Evolutionary conservation across 2,113 vertebrate species (phyloP).

Genomic region (Rhinolophus ferrumequinum): DNA sequence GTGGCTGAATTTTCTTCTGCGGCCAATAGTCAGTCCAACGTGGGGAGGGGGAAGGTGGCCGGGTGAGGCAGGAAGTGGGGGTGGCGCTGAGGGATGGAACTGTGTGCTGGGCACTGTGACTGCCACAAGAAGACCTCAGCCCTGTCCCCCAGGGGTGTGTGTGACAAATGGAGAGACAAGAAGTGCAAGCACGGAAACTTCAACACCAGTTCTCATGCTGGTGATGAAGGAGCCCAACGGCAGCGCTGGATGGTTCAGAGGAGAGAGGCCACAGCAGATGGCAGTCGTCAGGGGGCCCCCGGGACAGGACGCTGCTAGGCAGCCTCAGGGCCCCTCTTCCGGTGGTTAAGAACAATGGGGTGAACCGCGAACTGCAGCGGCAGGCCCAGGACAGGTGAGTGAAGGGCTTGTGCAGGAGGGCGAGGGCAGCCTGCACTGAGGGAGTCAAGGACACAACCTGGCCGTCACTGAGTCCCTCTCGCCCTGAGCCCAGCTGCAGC

Average conservation of each 20-base stretch:
- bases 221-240: fast-evolving
- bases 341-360: neutral
- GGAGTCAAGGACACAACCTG: fast-evolving
- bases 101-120: neutral
- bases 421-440: neutral
- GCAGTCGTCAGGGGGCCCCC: neutral
- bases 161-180: neutral
- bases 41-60: too few species aligned
- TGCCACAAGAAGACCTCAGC: neutral
- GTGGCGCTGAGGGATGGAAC: too few species aligned
- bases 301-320: neutral
- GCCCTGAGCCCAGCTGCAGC: fast-evolving
- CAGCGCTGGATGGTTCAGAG: neutral
- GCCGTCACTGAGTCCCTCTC: neutral
- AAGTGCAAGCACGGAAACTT: neutral
- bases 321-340: slow-evolving; percentile 48
- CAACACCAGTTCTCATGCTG: neutral
- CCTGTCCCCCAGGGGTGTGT: fast-evolving
- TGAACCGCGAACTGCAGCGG: neutral
- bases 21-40: neutral
- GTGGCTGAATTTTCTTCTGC: neutral
- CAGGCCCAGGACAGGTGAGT: too few species aligned
- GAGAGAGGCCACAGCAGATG: neutral
- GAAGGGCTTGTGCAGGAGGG: neutral
- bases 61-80: neutral